Percentiles rank a stretch among this genome's conserved stretches.
Evolutionary conservation across 2,113 vertebrate genomes (phyloP).

Genomic region (Ctenomys sociabilis): DNA sequence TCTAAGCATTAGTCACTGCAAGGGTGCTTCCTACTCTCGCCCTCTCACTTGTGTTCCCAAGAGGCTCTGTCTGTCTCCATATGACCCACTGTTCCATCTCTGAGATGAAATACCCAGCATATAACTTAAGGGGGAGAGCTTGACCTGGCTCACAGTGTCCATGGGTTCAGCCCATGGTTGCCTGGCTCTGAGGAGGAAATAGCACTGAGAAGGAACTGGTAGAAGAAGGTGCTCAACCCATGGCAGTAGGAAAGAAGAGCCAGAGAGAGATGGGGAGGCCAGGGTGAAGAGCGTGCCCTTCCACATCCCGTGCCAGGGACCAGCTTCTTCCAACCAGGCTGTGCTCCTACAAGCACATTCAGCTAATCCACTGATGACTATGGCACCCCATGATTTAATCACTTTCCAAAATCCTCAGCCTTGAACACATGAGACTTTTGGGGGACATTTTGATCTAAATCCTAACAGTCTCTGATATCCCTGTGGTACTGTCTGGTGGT

Average conservation of each 20-base stretch:
- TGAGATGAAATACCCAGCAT: neutral
- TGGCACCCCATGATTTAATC: neutral
- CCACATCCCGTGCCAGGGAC: neutral
- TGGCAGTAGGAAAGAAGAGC: neutral
- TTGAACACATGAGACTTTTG: neutral
- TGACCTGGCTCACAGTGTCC: neutral
- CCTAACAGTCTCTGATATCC: neutral
- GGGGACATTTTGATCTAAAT: neutral
- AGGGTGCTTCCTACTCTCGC: fast-evolving
- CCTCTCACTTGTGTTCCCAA: fast-evolving
- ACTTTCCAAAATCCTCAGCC: neutral
- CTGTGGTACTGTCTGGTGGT: neutral
- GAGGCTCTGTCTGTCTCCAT: too few relatives aligned
- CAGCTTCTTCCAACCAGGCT: neutral
- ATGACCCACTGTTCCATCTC: neutral
- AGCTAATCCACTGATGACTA: neutral
- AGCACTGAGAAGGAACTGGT: neutral
- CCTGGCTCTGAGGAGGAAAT: neutral
- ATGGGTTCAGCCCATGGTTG: neutral
- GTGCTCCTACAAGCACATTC: neutral
- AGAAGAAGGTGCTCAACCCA: neutral
- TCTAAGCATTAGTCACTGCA: neutral
- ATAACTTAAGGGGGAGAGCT: too few relatives aligned
- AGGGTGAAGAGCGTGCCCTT: neutral
- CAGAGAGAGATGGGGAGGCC: neutral